These are phyloP conservation scores for Microcebus murinus DNA, from an alignment of 2,113 vertebrate genomes.

Conservation along the genomic window DNA sequence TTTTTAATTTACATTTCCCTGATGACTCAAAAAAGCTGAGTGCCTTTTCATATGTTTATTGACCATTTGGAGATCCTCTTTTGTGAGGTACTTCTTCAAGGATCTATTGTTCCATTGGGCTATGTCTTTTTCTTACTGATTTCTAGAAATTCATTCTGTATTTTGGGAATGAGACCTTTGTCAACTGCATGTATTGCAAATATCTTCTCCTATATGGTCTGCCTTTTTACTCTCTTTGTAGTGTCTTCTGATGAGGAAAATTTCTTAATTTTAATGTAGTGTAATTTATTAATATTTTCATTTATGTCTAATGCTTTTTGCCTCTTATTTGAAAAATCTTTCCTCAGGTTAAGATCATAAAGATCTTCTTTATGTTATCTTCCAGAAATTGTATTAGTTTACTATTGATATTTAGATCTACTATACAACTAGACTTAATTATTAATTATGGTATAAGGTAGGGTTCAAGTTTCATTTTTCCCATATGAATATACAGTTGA, in stretches of 20 bases:
- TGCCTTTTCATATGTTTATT: background rate
- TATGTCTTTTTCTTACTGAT: background rate
- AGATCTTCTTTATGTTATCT: background rate
- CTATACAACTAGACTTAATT: background rate
- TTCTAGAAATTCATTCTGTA: background rate
- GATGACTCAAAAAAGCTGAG: background rate
- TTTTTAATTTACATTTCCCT: background rate
- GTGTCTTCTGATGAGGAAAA: background rate
- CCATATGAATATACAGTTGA: background rate
- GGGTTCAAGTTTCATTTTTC: background rate
- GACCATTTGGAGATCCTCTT: background rate
- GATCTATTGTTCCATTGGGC: background rate
- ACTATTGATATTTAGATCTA: background rate
- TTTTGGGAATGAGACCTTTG: background rate
- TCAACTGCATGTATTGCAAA: background rate
- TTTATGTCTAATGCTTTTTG: background rate
- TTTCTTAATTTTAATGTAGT: background rate
- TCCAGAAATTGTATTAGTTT: background rate
- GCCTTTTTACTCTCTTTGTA: background rate
- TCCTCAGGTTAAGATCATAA: background rate
- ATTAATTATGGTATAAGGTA: background rate
- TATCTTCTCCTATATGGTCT: background rate
- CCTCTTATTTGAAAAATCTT: conserved; percentile 24
- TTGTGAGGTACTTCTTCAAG: background rate
- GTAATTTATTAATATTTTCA: background rate